Base-by-base conservation (phyloP, 2,797 vertebrate species). In the Podarcis lilfordi region DNA sequence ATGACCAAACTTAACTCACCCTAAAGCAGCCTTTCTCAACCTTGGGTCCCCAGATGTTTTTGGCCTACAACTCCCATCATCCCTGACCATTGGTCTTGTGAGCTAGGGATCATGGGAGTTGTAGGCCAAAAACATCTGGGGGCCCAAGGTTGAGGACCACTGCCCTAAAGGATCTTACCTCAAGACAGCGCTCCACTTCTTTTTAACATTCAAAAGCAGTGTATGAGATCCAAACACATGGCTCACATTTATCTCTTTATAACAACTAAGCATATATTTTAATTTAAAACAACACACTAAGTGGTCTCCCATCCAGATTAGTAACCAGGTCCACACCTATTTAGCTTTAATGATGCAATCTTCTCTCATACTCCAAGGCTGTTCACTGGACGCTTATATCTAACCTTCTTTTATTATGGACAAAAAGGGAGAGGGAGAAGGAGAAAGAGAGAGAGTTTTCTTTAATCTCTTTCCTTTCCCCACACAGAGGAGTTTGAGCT, bases 1-100 rank as follows among this genome's bases (percentile, higher is more conserved):
- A 50, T 2, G 77, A 82, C 0, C 0, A 43, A 32, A 77, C 50
- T 9, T 0, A 0, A 0, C 0, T 59, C 17, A 9, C 29, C 89
- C 3, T 1, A 43, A 43, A 43, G 40, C 40, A 43, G 40, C 40
- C 40, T 43, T 43, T 43, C 40, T 43, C 40, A 43, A 7, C 40
- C 40, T 43, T 43, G 40, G 40, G 40, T 43, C 40, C 40, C 40
- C 40, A 43, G 40, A 43, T 43, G 40, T 43, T 43, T 43, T 43
- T 40, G 40, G 40, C 40, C 40, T 40, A 40, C 40, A 40, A 40
- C 40, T 40, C 40, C 40, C 40, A 40, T 43, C 40, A 43, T 43
- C 40, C 40, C 40, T 43, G 40, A 43, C 40, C 40, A 43, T 1
- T 43, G 6, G 40, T 43, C 40, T 6, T 43, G 40, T 43, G 40